These are phyloP conservation scores for Dinothrombium tinctorium DNA, from an alignment of 1,140 invertebrate species.

Conservation along the genomic window DNA sequence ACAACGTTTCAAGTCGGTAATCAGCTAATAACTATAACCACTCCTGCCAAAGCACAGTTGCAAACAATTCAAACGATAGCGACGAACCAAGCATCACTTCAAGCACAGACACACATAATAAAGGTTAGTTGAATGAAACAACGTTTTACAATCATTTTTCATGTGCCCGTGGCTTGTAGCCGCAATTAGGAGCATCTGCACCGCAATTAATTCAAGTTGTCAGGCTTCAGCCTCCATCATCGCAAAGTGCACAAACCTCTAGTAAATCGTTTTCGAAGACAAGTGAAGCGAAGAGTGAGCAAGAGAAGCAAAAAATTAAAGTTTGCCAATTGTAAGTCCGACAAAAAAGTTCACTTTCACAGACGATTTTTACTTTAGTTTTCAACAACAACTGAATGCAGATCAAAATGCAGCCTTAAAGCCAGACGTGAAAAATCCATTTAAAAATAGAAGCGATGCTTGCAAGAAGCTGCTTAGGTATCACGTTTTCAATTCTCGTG, in stretches of 20 bases:
- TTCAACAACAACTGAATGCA: constrained; percentile 46
- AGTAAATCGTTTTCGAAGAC: too few species aligned
- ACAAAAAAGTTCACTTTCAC: not conserved
- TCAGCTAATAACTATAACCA: constrained; percentile 6
- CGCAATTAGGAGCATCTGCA: not conserved
- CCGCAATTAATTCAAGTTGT: not conserved
- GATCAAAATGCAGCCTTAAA: constrained; percentile 50
- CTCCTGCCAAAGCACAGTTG: constrained; percentile 1
- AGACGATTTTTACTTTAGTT: constrained; percentile 22
- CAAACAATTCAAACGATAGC: not conserved
- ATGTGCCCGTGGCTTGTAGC: too few species aligned
- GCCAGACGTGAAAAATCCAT: constrained; percentile 50
- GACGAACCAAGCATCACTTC: not conserved
- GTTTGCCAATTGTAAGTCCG: constrained; percentile 5
- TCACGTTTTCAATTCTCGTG: constrained; percentile 48
- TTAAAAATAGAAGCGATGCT: constrained; percentile 43
- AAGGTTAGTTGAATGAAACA: too few species aligned
- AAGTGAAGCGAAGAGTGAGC: too few species aligned
- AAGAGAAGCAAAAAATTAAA: constrained; percentile 1
- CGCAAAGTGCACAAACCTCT: constrained; percentile 1
- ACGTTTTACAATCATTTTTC: too few species aligned
- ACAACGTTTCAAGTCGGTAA: constrained; percentile 7
- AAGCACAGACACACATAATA: not conserved
- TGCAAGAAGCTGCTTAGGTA: constrained; percentile 51
- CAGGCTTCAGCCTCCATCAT: not conserved